phyloP scores from a whole-genome alignment of 2,888 invertebrate species.

The Agrotis segetum region DNA sequence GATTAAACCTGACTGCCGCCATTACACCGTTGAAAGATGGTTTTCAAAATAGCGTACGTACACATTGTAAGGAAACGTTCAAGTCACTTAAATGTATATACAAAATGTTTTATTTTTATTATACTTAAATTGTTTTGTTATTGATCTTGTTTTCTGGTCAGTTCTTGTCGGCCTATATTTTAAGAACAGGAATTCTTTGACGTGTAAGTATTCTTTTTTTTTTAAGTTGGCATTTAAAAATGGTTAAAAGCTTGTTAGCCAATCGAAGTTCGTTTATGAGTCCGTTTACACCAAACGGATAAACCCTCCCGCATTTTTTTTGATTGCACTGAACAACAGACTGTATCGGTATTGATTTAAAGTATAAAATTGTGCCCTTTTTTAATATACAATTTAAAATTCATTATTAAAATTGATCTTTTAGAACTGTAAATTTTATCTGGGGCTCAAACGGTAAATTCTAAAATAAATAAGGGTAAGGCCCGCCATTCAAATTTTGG shows the following conservation, averaged over 20 bases:
- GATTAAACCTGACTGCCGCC: too few relatives aligned
- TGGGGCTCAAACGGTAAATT: neutral
- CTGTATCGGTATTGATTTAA: too few relatives aligned
- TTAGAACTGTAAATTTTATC: neutral
- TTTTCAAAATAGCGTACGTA: neutral
- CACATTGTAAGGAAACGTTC: neutral
- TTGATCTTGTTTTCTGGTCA: neutral
- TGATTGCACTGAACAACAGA: too few relatives aligned
- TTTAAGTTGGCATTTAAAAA: neutral
- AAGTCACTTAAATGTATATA: too few relatives aligned
- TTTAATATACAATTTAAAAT: too few relatives aligned
- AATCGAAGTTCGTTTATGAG: too few relatives aligned
- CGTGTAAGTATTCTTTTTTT: neutral
- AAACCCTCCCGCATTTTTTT: too few relatives aligned
- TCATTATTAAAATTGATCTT: too few relatives aligned
- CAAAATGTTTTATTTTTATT: neutral
- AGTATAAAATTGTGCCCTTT: too few relatives aligned
- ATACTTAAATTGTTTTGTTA: neutral
- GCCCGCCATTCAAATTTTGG: neutral
- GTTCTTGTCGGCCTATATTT: slow-evolving; percentile 6
- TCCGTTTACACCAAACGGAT: too few relatives aligned
- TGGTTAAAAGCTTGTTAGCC: neutral
- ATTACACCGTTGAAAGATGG: too few relatives aligned
- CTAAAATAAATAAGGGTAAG: neutral
- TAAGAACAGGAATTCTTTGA: neutral